These are phyloP conservation scores for Picus viridis DNA, from an alignment of 2,797 vertebrate species.

Conservation along the genomic window DNA sequence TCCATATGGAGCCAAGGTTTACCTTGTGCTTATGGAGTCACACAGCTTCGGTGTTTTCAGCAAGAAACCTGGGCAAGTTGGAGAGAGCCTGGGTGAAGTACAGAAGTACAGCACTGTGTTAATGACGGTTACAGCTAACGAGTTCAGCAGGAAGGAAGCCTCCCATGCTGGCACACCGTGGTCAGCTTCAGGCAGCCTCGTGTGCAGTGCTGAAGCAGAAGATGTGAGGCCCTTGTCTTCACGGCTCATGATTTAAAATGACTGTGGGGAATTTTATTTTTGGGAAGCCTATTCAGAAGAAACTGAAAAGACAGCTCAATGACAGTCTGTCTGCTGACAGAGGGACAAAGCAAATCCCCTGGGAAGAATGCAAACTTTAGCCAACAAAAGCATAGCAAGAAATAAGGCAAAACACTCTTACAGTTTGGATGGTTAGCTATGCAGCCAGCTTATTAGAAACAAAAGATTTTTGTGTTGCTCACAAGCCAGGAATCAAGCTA, in stretches of 20 bases:
- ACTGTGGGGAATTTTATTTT: not conserved
- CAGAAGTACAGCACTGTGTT: not conserved
- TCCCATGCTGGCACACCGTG: not conserved
- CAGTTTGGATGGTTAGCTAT: not conserved
- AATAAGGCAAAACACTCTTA: not conserved
- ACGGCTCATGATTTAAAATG: not conserved
- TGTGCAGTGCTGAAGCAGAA: fast-evolving
- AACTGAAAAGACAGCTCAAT: not conserved
- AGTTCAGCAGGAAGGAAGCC: not conserved
- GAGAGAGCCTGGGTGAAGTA: not conserved
- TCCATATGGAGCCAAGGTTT: fast-evolving
- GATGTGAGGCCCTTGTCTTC: not conserved
- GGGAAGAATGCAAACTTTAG: not conserved
- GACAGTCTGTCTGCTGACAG: not conserved
- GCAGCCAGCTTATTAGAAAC: not conserved
- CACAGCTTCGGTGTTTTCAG: not conserved
- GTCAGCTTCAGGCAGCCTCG: not conserved
- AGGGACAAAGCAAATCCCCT: not conserved
- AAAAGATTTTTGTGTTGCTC: not conserved
- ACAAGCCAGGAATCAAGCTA: not conserved
- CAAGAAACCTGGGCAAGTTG: not conserved
- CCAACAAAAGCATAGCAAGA: not conserved
- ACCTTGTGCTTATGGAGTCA: fast-evolving
- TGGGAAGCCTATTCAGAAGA: not conserved
- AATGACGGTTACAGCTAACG: not conserved